These are phyloP conservation scores for Xiphorhynchus erythropygius DNA, from an alignment of 2,797 vertebrate genomes.

Conservation along the genomic window DNA sequence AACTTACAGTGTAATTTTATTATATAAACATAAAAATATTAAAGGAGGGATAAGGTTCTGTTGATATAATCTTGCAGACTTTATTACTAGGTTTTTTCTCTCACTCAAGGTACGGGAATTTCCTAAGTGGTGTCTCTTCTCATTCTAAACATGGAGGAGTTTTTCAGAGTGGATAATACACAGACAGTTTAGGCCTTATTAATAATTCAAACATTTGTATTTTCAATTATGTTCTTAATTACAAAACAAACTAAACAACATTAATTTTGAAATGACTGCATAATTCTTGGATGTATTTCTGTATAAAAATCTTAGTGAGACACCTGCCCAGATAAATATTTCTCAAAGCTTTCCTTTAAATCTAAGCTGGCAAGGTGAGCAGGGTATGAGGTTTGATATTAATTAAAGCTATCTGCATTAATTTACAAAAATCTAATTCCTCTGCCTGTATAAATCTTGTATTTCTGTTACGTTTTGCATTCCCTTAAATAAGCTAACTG, in stretches of 20 bases:
- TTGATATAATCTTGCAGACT: not conserved
- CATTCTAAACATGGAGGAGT: not conserved
- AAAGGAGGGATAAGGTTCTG: not conserved
- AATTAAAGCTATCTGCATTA: not conserved
- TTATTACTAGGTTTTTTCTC: not conserved
- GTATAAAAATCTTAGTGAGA: not conserved
- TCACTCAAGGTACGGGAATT: not conserved
- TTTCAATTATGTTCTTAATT: conserved; percentile 47
- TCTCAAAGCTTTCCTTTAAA: conserved; percentile 34
- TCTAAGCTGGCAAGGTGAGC: not conserved
- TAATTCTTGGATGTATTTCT: conserved; percentile 16
- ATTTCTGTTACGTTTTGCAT: not conserved
- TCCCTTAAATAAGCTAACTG: not conserved
- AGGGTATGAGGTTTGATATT: not conserved
- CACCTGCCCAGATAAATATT: conserved; percentile 39
- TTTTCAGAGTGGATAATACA: not conserved
- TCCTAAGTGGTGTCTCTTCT: not conserved
- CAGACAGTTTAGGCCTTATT: not conserved
- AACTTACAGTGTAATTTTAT: not conserved
- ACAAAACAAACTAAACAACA: conserved; percentile 1
- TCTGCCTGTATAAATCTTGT: not conserved
- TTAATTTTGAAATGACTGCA: conserved; percentile 29
- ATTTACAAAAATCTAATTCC: not conserved
- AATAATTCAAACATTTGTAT: conserved; percentile 35
- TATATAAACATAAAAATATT: not conserved